Evolutionary conservation across 2,888 invertebrate species (phyloP), one percentile per base, ranked within the genome.

Genomic region (Drosophila rellima): DNA sequence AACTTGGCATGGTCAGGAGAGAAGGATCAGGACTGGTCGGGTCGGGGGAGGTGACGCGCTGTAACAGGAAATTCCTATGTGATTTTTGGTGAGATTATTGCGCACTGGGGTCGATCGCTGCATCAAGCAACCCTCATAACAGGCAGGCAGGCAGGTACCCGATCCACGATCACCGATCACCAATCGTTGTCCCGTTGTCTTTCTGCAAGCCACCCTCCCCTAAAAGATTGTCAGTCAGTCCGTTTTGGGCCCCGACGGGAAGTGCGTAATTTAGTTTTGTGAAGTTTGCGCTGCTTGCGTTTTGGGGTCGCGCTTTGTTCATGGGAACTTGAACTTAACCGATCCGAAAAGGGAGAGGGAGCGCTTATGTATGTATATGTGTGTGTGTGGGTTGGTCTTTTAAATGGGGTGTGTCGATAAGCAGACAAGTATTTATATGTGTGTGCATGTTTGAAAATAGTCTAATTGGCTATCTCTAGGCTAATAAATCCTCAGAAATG

Each of bases 41-140:
- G 59, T 42, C 44, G 52, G 51, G 51, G 48, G 44, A 45, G 48
- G 50, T 35, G 45, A 69, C 57, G 63, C 67, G 68, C 78, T 88
- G 78, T 85, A 85, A 89, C 85, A 86, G 89, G 85, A 86, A 86
- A 86, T 86, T 86, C 89, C 89, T 88, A 85, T 86, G 88, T 82
- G 85, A 86, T 86, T 89, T 82, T 76, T 74, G 83, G 82, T 80
- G 78, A 85, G 85, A 89, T 86, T 89, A 82, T 55, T 77, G 68
- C 60, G 51, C 62, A 51, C 78, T 74, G 84, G 87, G 83, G 50
- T 65, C 61, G 78, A 29, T 62, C 57, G 71, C 61, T 52, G 70
- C 54, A 66, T 1, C 23, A 33, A 56, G 54, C 74, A 78, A 78
- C 78, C 78, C 78, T 78, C 54, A 54, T 64, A 31, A 29, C 39